Evolutionary conservation across 2,888 invertebrate species (phyloP), one percentile per base, ranked within the genome.

Genomic region (Lamproptera curius): DNA sequence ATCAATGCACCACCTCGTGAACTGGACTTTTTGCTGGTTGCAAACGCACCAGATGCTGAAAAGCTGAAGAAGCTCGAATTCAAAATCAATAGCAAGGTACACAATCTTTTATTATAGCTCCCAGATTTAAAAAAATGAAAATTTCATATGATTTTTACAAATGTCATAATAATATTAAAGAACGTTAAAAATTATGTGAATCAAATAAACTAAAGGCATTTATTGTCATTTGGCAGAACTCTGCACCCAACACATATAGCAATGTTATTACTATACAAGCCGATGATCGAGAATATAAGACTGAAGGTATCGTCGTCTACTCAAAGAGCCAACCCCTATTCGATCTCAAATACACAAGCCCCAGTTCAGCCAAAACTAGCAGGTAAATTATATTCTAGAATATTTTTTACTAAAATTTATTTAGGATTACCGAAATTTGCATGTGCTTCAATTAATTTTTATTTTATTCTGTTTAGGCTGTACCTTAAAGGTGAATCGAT

Each of bases 201-300:
- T n/a, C n/a, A n/a, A n/a, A n/a, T n/a, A n/a, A n/a, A n/a, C n/a
- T n/a, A 5, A 20, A 20, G 3, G 20, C 20, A 6, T 20, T 5
- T 20, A 20, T 20, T 20, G 20, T 20, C 6, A 28, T 28, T 2
- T 39, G 41, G 2, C 63, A 85, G 86, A 77, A 72, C 49, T 79
- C 82, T 6, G 54, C 76, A 0, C 76, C 80, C 0, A 86, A 87
- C 44, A 76, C 77, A 0, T 78, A 82, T 58, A 70, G 62, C 10
- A 60, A 80, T 0, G 67, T 67, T 6, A 54, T 89, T 1, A 61
- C 80, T 4, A 60, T 91, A 0, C 89, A 84, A 2, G 84, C 89
- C 0, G 91, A 93, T 50, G 91, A 89, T 0, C 86, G 89, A 31
- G 86, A 89, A 4, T 92, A 92, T 72, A 84, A 80, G 1, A 50